phyloP scores from a whole-genome alignment of 2,113 vertebrate species.

The Galemys pyrenaicus region DNA sequence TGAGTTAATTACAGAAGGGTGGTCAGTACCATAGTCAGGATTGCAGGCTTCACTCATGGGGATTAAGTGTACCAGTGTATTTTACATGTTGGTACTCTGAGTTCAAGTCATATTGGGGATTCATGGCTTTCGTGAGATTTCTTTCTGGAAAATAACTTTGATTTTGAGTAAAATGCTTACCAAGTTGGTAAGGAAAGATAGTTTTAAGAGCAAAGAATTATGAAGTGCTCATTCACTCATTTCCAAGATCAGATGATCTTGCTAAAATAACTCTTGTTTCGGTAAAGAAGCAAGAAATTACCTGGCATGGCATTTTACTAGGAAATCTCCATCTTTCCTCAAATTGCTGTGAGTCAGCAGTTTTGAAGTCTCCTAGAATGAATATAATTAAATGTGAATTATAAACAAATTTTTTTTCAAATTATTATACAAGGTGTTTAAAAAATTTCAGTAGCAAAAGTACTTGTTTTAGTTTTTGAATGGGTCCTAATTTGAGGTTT shows the following conservation, averaged over 20 bases:
- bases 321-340: neutral
- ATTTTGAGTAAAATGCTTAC: constrained; percentile 62
- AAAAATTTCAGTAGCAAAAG: neutral
- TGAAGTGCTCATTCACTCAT: constrained; percentile 59
- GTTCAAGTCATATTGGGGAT: constrained; percentile 61
- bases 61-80: neutral
- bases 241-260: too few relatives aligned
- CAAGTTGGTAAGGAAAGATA: neutral
- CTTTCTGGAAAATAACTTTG: constrained; percentile 60
- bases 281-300: constrained; percentile 60
- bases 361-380: constrained; percentile 5
- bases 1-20: constrained; percentile 73
- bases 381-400: neutral
- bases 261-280: too few relatives aligned
- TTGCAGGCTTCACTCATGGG: constrained; percentile 25
- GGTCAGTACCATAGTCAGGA: neutral
- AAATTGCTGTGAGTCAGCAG: constrained; percentile 46
- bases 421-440: neutral
- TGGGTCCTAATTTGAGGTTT: neutral
- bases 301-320: constrained; percentile 36
- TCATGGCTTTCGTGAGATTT: constrained; percentile 6
- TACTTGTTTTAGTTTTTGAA: neutral
- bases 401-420: constrained; percentile 56
- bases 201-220: neutral
- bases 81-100: neutral